Evolutionary conservation across 2,888 invertebrate genomes (phyloP).

Genomic region (Miltochrista miniata): DNA sequence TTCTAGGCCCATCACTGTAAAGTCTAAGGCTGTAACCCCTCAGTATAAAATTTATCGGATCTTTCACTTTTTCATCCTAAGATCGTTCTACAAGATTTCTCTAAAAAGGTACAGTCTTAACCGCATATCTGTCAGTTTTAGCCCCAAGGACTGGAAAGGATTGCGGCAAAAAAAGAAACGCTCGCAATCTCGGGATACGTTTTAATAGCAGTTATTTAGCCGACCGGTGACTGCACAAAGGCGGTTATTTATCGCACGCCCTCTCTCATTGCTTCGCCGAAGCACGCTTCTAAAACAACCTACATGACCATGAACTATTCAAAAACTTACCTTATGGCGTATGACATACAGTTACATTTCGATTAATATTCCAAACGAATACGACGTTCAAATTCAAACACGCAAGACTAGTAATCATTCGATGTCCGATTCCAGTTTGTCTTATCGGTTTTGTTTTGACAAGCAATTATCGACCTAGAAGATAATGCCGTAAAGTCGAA

Average conservation of each 20-base stretch:
- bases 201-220: conserved; percentile 81
- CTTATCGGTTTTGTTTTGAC: conserved; percentile 52
- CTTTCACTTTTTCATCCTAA: conserved; percentile 26
- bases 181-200: conserved; percentile 78
- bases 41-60: neutral
- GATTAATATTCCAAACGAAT: conserved; percentile 49
- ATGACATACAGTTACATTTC: conserved; percentile 54
- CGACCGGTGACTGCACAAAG: conserved; percentile 81
- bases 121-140: conserved; percentile 55
- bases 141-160: conserved; percentile 47
- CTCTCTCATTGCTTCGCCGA: conserved; percentile 80
- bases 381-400: conserved; percentile 67
- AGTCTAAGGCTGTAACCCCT: neutral
- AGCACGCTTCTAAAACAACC: conserved; percentile 67
- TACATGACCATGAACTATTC: conserved; percentile 42
- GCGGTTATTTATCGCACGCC: conserved; percentile 83
- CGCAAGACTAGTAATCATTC: conserved; percentile 79
- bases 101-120: conserved; percentile 40
- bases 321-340: conserved; percentile 57
- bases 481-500: conserved; percentile 16
- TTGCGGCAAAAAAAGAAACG: conserved; percentile 67
- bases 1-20: neutral
- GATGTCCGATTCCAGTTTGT: conserved; percentile 72
- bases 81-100: conserved; percentile 25
- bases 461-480: conserved; percentile 46